Evolutionary conservation across 2,797 vertebrate genomes (phyloP).

Genomic region (Chromobotia macracanthus): DNA sequence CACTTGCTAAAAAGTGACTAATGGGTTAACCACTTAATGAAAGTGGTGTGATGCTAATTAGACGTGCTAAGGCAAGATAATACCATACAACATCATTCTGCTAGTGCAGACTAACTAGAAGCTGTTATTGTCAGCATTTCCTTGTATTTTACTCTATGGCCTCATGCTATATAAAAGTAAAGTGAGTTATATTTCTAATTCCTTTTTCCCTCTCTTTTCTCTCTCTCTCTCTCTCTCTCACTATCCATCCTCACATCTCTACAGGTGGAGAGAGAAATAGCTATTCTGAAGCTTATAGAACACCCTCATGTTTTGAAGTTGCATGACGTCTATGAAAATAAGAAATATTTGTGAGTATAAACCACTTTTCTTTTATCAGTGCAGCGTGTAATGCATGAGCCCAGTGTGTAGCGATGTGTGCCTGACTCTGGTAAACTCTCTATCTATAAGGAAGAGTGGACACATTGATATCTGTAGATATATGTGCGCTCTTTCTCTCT

Average conservation of each 20-base stretch:
- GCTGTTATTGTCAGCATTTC: constrained; percentile 40
- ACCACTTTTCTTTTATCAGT: constrained; percentile 6
- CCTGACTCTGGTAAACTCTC: neutral
- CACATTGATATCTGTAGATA: constrained; percentile 49
- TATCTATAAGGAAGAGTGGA: constrained; percentile 14
- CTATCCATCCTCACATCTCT: neutral
- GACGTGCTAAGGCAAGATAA: constrained; percentile 50
- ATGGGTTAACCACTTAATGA: constrained; percentile 58
- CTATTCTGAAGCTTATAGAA: constrained; percentile 95
- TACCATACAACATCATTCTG: constrained; percentile 44
- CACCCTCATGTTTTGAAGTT: constrained; percentile 94
- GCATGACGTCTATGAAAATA: constrained; percentile 95
- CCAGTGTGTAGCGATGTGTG: constrained; percentile 4
- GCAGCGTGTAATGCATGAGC: neutral
- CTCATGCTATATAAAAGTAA: constrained; percentile 11
- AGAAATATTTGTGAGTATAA: constrained; percentile 93
- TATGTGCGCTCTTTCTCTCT: constrained; percentile 59
- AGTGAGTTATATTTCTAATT: constrained; percentile 18
- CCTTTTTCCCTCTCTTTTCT: constrained; percentile 5
- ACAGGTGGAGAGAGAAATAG: constrained; percentile 94
- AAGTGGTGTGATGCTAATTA: constrained; percentile 54
- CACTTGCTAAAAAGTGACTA: constrained; percentile 55
- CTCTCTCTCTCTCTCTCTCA: neutral
- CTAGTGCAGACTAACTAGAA: constrained; percentile 1
- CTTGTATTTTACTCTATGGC: constrained; percentile 9